These are phyloP conservation scores for Urocitellus parryii DNA, from an alignment of 2,113 vertebrate species.

Conservation along the genomic window DNA sequence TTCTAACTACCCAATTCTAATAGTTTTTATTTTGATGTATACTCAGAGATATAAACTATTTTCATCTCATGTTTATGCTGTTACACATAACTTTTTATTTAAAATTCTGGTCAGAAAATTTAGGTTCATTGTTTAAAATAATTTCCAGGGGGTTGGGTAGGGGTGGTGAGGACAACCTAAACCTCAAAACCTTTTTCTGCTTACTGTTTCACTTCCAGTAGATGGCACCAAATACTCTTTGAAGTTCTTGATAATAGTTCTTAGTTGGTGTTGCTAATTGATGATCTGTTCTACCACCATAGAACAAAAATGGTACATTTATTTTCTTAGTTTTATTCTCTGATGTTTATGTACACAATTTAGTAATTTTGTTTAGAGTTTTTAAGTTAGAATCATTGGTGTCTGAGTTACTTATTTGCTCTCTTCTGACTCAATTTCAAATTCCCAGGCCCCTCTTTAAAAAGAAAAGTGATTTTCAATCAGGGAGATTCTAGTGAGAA, in stretches of 20 bases:
- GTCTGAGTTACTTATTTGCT: constrained; percentile 49
- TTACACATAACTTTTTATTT: constrained; percentile 8
- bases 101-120: constrained; percentile 52
- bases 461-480: constrained; percentile 20
- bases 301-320: neutral
- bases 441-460: neutral
- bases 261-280: neutral
- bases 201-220: constrained; percentile 70
- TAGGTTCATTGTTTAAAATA: constrained; percentile 41
- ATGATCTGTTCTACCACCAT: neutral
- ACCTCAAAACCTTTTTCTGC: constrained; percentile 30
- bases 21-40: constrained; percentile 31
- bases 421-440: constrained; percentile 36
- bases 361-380: constrained; percentile 52
- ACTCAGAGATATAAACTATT: neutral
- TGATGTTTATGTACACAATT: constrained; percentile 51
- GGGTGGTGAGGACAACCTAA: neutral
- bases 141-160: neutral
- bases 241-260: neutral
- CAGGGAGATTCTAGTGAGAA: neutral
- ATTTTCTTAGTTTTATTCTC: constrained; percentile 19
- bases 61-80: neutral
- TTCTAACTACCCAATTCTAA: neutral
- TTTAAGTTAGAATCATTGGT: constrained; percentile 41
- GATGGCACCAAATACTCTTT: constrained; percentile 77